Evolutionary conservation across 2,797 vertebrate genomes (phyloP), one percentile per base, ranked within the genome.

Genomic region (Coracias cyanogaster): DNA sequence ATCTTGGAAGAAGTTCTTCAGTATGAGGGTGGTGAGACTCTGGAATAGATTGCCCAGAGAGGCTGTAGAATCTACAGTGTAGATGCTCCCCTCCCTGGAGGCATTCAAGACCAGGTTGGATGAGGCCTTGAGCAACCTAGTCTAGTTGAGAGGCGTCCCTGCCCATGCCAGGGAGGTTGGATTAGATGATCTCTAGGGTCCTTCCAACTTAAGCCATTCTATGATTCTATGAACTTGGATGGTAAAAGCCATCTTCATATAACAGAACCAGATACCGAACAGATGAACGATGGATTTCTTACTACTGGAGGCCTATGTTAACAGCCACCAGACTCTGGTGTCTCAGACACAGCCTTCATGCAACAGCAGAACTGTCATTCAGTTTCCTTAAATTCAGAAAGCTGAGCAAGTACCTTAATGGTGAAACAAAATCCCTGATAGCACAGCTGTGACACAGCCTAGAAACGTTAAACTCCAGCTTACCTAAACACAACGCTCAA

Each of bases 251-350:
- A 35, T 3, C 43, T 62, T 51, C 58, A 9, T 4, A 1, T 9
- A 66, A n/a, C 5, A 64, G 72, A 58, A 14, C 2, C 24, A 60
- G 39, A 8, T 0, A 14, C 7, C 18, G 19, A 29, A 25, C 62
- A 61, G 29, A 31, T 15, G 51, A 86, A 8, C 1, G 1, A 25
- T 8, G 19, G 28, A 9, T 19, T 48, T 29, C 37, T 45, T 24
- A 52, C 22, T 18, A 5, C 14, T 35, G 28, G 0, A 0, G 16
- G 35, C 8, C 15, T 16, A 2, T 28, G 16, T 39, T 16, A 67
- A 29, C 19, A 82, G 20, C 28, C 54, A 69, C 9, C 7, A 54
- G 43, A 45, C 66, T 74, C 64, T 31, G 48, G 39, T n/a, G 39
- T 49, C 82, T 62, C 72, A 90, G 46, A 22, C 13, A 73, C 35